Conservation (phyloP, 2,113 vertebrate genomes). For the Gopherus flavomarginatus region DNA sequence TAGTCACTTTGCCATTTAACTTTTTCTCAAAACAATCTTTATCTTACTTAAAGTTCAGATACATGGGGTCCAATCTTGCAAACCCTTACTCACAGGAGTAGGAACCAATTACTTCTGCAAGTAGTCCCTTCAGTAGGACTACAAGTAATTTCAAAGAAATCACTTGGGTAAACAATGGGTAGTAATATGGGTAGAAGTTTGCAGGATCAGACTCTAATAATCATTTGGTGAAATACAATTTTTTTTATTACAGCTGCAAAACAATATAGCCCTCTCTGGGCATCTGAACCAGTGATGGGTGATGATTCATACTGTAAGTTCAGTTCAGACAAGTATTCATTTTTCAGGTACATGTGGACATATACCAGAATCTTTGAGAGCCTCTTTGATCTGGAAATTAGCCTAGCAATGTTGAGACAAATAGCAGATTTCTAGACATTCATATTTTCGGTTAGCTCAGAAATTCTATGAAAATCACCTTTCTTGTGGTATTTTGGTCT, state of each 20-base stretch:
- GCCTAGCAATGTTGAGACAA: background rate
- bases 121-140: background rate
- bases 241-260: background rate
- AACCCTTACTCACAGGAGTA: background rate
- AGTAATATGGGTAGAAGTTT: background rate
- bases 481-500: background rate
- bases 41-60: background rate
- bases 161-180: fast-evolving
- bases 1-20: background rate
- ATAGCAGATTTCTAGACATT: background rate
- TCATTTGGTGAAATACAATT: background rate
- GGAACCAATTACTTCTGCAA: background rate
- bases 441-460: background rate
- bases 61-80: background rate
- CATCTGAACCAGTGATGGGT: background rate
- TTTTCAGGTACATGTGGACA: background rate
- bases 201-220: background rate
- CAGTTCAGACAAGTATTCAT: background rate
- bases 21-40: background rate
- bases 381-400: background rate
- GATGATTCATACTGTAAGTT: background rate
- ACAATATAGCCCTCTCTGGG: background rate
- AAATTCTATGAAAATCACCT: fast-evolving
- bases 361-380: background rate
- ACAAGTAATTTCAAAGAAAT: background rate